Evolutionary conservation across 2,113 vertebrate genomes (phyloP).

Genomic region (Ardeotis arabs): DNA sequence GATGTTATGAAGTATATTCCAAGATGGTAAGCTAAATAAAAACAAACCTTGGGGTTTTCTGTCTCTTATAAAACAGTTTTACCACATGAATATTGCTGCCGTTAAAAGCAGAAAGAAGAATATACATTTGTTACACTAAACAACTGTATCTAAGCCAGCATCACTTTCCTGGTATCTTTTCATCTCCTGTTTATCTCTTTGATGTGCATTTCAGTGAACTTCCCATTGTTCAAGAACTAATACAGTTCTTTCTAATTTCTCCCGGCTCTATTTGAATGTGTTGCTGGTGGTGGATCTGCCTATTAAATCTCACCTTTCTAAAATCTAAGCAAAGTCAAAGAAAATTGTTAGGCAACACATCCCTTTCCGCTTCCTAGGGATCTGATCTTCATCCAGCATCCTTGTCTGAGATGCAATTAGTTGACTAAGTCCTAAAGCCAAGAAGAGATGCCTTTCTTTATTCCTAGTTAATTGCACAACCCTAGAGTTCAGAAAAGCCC

Average conservation of each 20-base stretch:
- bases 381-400: not conserved
- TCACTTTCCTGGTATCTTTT: not conserved
- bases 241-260: not conserved
- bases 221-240: not conserved
- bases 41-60: not conserved
- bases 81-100: not conserved
- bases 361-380: not conserved
- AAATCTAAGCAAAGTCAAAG: not conserved
- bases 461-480: not conserved
- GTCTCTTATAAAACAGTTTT: not conserved
- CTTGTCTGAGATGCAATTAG: not conserved
- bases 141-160: not conserved
- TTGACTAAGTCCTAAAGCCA: not conserved
- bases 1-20: not conserved
- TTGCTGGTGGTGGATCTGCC: not conserved
- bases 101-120: not conserved
- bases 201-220: not conserved
- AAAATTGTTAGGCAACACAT: not conserved
- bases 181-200: not conserved
- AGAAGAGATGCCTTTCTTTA: not conserved
- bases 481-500: not conserved
- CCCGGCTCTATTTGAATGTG: not conserved
- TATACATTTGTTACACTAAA: not conserved
- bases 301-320: not conserved
- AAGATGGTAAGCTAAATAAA: not conserved